These are phyloP conservation scores for Zoanthus sociatus DNA, from an alignment of 92 coral and sea anemone genomes.

Conservation along the genomic window DNA sequence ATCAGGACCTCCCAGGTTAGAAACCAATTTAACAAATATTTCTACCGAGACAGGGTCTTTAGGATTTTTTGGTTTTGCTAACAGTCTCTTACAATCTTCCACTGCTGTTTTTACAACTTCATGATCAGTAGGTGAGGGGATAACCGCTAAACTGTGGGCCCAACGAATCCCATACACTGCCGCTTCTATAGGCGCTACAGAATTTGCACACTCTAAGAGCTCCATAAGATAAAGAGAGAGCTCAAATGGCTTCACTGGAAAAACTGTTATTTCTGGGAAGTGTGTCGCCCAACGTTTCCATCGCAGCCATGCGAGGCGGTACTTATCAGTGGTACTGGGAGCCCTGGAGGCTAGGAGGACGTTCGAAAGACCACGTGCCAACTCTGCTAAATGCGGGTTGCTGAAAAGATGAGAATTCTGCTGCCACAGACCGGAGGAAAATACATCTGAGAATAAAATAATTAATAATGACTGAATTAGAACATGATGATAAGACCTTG, in stretches of 20 bases:
- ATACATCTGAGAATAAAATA: constrained; percentile 6
- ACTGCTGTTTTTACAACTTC: constrained; percentile 25
- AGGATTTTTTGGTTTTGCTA: constrained; percentile 19
- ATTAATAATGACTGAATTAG: background rate
- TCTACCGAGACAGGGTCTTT: constrained; percentile 39
- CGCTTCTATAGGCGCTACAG: constrained; percentile 21
- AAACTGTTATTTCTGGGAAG: constrained; percentile 3
- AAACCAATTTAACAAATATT: constrained; percentile 19
- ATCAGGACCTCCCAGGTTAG: constrained; percentile 21
- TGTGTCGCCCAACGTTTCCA: constrained; percentile 7
- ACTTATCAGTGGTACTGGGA: constrained; percentile 14
- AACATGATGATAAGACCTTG: background rate
- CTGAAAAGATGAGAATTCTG: background rate
- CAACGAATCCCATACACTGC: constrained; percentile 38
- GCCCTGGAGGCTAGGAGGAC: constrained; percentile 9
- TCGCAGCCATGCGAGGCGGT: constrained; percentile 27
- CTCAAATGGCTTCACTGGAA: constrained; percentile 18
- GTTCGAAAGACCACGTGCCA: constrained; percentile 1
- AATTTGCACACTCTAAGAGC: constrained; percentile 17
- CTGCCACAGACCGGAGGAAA: constrained; percentile 12
- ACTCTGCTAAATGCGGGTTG: constrained; percentile 14
- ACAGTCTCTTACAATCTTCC: constrained; percentile 14
- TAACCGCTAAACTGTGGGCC: constrained; percentile 36
- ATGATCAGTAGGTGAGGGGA: constrained; percentile 24
- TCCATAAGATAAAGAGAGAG: background rate